Evolutionary conservation across 2,113 vertebrate genomes (phyloP).

Genomic region (Mus spicilegus): DNA sequence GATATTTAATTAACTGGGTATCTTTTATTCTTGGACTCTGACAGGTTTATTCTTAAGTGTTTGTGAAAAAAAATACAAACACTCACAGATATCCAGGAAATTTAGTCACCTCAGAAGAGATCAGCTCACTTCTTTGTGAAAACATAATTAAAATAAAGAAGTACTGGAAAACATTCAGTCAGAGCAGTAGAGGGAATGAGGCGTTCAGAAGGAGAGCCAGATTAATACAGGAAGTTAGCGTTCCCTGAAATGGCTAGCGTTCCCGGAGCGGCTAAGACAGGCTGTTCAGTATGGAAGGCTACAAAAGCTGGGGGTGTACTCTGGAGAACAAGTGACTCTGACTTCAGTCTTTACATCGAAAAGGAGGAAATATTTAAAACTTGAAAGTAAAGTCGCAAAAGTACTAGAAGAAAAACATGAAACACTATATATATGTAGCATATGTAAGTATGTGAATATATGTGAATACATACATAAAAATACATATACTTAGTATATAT

Average conservation of each 20-base stretch:
- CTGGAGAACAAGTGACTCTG: neutral
- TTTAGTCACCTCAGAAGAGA: neutral
- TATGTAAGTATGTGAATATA: neutral
- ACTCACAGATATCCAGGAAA: neutral
- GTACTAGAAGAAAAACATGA: slow-evolving; percentile 37
- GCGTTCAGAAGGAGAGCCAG: neutral
- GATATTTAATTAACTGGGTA: neutral
- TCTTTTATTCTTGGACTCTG: slow-evolving; percentile 31
- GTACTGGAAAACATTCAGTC: neutral
- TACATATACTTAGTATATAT: neutral
- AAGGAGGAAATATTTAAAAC: neutral
- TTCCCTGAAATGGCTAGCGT: slow-evolving; percentile 32
- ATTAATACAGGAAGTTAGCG: slow-evolving; percentile 4
- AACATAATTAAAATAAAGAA: slow-evolving; percentile 7
- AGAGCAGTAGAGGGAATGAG: neutral
- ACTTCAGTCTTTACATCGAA: slow-evolving; percentile 46
- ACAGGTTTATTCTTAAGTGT: slow-evolving; percentile 41
- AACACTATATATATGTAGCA: neutral
- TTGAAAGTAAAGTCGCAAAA: slow-evolving; percentile 12
- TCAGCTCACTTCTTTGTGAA: neutral
- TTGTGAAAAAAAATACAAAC: neutral
- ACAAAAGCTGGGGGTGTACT: neutral
- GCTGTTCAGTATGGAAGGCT: neutral
- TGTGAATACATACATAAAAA: neutral
- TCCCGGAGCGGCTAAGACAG: neutral